Evolutionary conservation across 1,140 invertebrate genomes (phyloP).

Genomic region (Trichogramma pretiosum): DNA sequence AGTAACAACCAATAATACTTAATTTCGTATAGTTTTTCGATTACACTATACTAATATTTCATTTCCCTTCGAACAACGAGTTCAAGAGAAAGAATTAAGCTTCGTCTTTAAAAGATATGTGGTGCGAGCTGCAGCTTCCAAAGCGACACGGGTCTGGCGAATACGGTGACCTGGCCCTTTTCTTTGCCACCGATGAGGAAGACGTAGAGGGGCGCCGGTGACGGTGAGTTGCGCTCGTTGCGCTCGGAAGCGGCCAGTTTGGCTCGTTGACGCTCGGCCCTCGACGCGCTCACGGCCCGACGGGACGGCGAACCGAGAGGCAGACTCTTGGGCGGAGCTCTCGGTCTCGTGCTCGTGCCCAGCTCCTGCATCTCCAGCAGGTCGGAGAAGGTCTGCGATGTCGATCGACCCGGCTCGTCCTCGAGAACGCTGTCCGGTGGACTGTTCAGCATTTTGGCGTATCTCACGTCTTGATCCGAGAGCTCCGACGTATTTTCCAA

Average conservation of each 20-base stretch:
- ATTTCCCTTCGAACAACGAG: background rate
- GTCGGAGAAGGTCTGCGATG: slow-evolving; percentile 41
- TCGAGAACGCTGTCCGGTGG: slow-evolving; percentile 48
- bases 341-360: slow-evolving; percentile 32
- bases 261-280: slow-evolving; percentile 39
- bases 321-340: slow-evolving; percentile 40
- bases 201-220: slow-evolving; percentile 52
- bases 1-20: too few relatives aligned
- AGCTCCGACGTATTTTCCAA: slow-evolving; percentile 41
- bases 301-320: slow-evolving; percentile 40
- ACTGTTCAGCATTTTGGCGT: slow-evolving; percentile 45
- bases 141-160: slow-evolving; percentile 56
- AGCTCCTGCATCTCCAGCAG: slow-evolving; percentile 40
- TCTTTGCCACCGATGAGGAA: slow-evolving; percentile 59
- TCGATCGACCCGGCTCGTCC: slow-evolving; percentile 42
- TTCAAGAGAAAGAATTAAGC: too few relatives aligned
- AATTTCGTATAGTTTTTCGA: too few relatives aligned
- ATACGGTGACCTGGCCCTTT: slow-evolving; percentile 58
- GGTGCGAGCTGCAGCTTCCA: slow-evolving; percentile 56
- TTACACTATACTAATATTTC: too few relatives aligned
- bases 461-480: slow-evolving; percentile 31
- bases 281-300: slow-evolving; percentile 42
- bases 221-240: slow-evolving; percentile 31
- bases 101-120: slow-evolving; percentile 40
- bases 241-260: slow-evolving; percentile 35